A percentile compares a stretch with the other conserved stretches of the same genome.
Evolutionary conservation across 2,888 invertebrate species (phyloP).

Genomic region (Schizotus pectinicornis): DNA sequence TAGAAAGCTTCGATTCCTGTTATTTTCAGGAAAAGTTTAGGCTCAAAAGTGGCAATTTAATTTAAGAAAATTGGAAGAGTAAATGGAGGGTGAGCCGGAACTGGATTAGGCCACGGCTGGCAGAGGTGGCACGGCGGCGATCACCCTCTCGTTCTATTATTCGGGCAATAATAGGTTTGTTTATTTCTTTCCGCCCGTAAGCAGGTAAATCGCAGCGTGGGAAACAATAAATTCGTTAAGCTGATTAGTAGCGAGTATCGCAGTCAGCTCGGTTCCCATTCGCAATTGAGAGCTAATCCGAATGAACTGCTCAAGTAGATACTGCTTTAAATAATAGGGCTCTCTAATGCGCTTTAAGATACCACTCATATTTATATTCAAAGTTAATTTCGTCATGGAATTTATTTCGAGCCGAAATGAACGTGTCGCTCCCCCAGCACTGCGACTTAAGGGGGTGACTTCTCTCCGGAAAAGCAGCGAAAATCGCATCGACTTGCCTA

Average conservation of each 20-base stretch:
- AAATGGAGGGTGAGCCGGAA: background rate
- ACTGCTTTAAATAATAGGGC: constrained; percentile 47
- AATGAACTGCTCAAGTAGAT: constrained; percentile 48
- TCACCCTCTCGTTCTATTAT: background rate
- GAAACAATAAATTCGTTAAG: constrained; percentile 50
- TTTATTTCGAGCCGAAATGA: constrained; percentile 33
- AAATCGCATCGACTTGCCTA: too few species aligned
- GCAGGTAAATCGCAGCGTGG: constrained; percentile 42
- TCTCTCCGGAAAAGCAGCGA: background rate
- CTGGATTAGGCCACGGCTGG: background rate
- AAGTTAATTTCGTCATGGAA: constrained; percentile 45
- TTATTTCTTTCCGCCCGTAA: constrained; percentile 16
- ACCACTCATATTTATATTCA: constrained; percentile 46
- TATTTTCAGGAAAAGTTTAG: background rate
- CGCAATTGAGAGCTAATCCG: constrained; percentile 48
- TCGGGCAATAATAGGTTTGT: constrained; percentile 23
- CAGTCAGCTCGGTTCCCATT: constrained; percentile 38
- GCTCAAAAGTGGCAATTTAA: background rate
- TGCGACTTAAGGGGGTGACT: constrained; percentile 4
- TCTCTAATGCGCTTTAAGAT: constrained; percentile 42
- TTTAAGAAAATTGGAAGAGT: background rate
- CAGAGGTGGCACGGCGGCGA: background rate
- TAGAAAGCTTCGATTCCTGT: background rate
- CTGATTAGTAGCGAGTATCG: constrained; percentile 44
- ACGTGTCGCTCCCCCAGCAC: background rate